Evolutionary conservation across 2,888 invertebrate genomes (phyloP).

Genomic region (Brachynemurus nebulosus): DNA sequence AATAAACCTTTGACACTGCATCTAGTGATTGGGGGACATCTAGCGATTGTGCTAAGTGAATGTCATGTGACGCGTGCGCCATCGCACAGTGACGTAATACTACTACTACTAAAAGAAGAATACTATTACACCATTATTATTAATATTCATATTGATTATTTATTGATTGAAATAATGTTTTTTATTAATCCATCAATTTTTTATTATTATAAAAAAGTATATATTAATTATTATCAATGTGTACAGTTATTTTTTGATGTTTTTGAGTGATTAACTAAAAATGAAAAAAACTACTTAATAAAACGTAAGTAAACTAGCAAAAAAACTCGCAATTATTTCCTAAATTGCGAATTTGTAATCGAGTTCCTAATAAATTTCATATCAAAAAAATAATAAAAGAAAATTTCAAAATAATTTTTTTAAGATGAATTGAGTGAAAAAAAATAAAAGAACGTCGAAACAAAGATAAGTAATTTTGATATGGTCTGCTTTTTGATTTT

Average conservation of each 20-base stretch:
- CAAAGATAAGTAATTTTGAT: too few relatives aligned
- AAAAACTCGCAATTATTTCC: too few relatives aligned
- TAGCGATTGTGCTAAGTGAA: slow-evolving; percentile 34
- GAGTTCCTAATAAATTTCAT: slow-evolving; percentile 35
- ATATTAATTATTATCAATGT: slow-evolving; percentile 3
- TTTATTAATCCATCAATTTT: slow-evolving; percentile 5
- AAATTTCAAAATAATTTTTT: slow-evolving; percentile 3
- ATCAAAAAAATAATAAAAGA: slow-evolving; percentile 20
- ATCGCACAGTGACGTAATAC: slow-evolving; percentile 29
- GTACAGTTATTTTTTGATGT: slow-evolving; percentile 6
- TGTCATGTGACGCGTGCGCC: slow-evolving; percentile 27
- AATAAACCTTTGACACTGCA: too few relatives aligned
- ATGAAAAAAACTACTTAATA: slow-evolving; percentile 2
- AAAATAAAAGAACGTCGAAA: too few relatives aligned
- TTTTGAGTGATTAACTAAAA: not conserved
- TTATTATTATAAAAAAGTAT: too few relatives aligned
- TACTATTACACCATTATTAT: slow-evolving; percentile 34
- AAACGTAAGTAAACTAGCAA: slow-evolving; percentile 1
- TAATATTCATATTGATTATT: slow-evolving; percentile 32
- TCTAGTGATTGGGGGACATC: slow-evolving; percentile 22
- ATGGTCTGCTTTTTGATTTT: too few relatives aligned
- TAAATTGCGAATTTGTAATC: too few relatives aligned
- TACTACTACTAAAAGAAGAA: too few relatives aligned
- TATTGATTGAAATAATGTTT: not conserved
- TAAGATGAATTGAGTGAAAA: slow-evolving; percentile 1